Percentiles rank a stretch among this genome's conserved stretches.
phyloP scores from a whole-genome alignment of 2,888 invertebrate genomes.

The Cancer borealis region DNA sequence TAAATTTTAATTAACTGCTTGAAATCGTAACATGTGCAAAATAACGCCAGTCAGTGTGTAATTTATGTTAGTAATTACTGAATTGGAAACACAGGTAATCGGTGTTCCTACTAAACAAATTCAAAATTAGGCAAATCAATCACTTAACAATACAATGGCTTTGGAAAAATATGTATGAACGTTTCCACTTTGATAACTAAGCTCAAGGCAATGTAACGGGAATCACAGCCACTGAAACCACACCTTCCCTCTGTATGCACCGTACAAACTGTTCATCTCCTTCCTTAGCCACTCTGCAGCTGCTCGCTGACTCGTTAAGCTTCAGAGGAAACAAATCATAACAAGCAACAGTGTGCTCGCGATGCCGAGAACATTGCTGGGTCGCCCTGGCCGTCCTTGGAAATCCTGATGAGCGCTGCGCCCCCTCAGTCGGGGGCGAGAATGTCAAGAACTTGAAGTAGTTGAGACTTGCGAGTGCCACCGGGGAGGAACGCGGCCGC shows the following conservation, averaged over 20 bases:
- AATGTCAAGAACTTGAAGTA: slow-evolving; percentile 45
- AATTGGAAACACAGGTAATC: not conserved
- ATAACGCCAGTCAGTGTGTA: not conserved
- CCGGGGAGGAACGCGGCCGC: slow-evolving; percentile 43
- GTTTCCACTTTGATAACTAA: not conserved
- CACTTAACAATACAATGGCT: not conserved
- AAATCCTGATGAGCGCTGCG: slow-evolving; percentile 18
- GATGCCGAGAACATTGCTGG: slow-evolving; percentile 10
- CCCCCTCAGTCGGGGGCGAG: not conserved
- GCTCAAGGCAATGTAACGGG: not conserved
- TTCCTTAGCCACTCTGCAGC: not conserved
- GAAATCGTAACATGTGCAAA: not conserved
- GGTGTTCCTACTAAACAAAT: not conserved
- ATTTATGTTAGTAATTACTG: not conserved
- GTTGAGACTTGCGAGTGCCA: slow-evolving; percentile 45
- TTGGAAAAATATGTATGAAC: not conserved
- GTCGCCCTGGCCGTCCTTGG: slow-evolving; percentile 21
- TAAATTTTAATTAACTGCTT: not conserved
- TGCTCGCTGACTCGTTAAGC: not conserved
- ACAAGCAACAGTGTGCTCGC: not conserved
- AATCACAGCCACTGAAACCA: not conserved
- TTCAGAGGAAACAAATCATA: not conserved
- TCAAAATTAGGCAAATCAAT: not conserved
- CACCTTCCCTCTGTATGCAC: not conserved
- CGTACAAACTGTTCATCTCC: not conserved